Evolutionary conservation across 2,797 vertebrate genomes (phyloP).

Genomic region (Urocyon cinereoargenteus): DNA sequence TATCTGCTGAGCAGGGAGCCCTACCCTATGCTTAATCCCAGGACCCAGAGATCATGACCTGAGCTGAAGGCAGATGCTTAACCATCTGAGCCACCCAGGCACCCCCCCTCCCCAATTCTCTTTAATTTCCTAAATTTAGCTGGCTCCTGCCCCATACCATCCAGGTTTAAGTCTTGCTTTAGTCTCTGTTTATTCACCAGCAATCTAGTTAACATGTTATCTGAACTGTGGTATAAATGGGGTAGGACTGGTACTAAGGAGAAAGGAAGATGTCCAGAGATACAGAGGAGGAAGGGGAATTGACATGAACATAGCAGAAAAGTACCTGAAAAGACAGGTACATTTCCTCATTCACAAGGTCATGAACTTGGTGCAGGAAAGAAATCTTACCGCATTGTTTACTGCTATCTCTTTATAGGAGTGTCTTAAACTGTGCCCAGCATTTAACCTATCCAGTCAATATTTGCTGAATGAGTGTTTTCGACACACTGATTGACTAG

Average conservation of each 20-base stretch:
- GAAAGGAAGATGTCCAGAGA: background rate
- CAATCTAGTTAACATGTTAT: background rate
- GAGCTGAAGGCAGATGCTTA: too few relatives aligned
- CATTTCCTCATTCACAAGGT: background rate
- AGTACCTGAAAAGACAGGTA: background rate
- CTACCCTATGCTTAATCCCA: too few relatives aligned
- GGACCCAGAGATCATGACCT: too few relatives aligned
- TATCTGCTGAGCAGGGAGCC: too few relatives aligned
- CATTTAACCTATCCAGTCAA: background rate
- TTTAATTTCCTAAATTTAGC: background rate
- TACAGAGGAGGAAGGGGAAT: background rate
- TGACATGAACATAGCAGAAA: background rate
- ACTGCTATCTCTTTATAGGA: background rate
- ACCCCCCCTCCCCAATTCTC: background rate
- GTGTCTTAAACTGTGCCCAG: background rate
- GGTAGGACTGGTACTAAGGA: background rate
- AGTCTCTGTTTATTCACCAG: background rate
- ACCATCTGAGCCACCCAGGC: too few relatives aligned
- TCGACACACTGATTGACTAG: background rate
- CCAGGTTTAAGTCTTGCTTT: background rate
- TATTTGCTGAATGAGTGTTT: background rate
- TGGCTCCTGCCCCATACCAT: background rate
- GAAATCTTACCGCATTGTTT: background rate
- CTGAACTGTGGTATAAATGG: background rate
- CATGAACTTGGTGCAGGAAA: background rate